These are phyloP conservation scores for Thermophis baileyi DNA, from an alignment of 2,113 vertebrate genomes.

Conservation along the genomic window DNA sequence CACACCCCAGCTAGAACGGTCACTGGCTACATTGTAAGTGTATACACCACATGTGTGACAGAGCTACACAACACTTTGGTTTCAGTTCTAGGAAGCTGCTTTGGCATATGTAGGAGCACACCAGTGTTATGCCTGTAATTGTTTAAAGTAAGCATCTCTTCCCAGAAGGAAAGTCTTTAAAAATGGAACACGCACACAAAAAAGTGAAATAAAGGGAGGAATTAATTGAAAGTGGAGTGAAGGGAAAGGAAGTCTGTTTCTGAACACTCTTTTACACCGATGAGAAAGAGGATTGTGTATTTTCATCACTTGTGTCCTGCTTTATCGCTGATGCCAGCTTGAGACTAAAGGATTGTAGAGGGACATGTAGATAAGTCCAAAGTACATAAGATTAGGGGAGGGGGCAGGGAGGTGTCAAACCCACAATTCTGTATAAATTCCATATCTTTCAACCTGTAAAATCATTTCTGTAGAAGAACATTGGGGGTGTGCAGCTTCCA, in stretches of 20 bases:
- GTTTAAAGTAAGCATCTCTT: neutral
- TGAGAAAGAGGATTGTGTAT: neutral
- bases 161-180: neutral
- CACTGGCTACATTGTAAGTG: neutral
- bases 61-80: neutral
- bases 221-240: neutral
- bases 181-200: neutral
- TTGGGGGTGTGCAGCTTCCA: neutral
- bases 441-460: neutral
- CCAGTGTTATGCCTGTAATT: neutral
- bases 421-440: neutral
- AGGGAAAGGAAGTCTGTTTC: neutral
- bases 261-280: neutral
- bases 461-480: neutral
- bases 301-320: neutral
- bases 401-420: neutral
- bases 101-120: neutral
- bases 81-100: neutral
- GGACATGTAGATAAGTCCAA: neutral
- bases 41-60: neutral
- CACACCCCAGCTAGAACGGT: neutral
- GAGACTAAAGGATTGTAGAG: neutral
- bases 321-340: neutral
- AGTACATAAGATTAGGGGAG: neutral
- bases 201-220: neutral